Conservation (phyloP, 2,113 vertebrate genomes). For the Thymallus thymallus region DNA sequence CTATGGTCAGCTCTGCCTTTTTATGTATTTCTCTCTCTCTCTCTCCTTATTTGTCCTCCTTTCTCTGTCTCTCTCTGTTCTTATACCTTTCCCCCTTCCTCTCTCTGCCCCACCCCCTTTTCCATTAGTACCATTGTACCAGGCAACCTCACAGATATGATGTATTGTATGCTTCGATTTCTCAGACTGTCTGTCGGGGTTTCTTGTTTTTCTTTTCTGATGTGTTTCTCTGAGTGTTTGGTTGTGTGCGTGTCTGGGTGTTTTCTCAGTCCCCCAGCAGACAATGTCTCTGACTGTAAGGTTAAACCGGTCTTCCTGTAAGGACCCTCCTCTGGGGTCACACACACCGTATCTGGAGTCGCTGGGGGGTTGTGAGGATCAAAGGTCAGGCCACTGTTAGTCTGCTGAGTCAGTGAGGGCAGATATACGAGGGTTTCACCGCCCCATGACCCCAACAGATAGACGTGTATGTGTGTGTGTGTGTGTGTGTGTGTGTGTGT, state of each 20-base stretch:
- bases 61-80: neutral
- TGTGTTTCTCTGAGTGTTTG: too few species aligned
- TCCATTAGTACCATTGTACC: too few species aligned
- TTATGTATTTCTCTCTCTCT: too few species aligned
- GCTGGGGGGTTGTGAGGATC: slow-evolving; percentile 38
- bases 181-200: too few species aligned
- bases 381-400: slow-evolving; percentile 59
- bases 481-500: neutral
- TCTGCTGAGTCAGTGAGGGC: slow-evolving; percentile 15
- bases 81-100: neutral
- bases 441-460: slow-evolving; percentile 16
- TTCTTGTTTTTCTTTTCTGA: too few species aligned
- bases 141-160: too few species aligned
- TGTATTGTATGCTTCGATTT: too few species aligned
- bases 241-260: neutral
- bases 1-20: neutral
- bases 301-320: slow-evolving; percentile 55
- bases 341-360: slow-evolving; percentile 16
- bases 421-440: slow-evolving; percentile 8
- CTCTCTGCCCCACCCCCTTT: too few species aligned
- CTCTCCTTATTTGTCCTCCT: too few species aligned
- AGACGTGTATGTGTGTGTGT: neutral
- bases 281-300: slow-evolving; percentile 52
- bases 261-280: neutral
- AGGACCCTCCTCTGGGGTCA: slow-evolving; percentile 28